Evolutionary conservation across 2,888 invertebrate genomes (phyloP), one percentile per base, ranked within the genome.

Genomic region (Cordylochernes scorpioides): DNA sequence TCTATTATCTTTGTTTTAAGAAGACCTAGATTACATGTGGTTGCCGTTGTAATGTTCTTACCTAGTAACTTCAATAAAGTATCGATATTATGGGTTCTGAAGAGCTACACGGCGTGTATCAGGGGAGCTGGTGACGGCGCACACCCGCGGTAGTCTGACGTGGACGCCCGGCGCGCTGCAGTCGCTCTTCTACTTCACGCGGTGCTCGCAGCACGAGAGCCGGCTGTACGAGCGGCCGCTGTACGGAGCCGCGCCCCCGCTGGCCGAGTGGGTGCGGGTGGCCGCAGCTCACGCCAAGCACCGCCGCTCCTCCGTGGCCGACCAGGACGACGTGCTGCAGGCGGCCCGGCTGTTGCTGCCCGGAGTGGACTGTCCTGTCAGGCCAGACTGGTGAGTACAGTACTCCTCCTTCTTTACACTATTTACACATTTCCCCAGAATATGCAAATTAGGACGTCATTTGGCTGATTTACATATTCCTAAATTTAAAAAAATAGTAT

Each of bases 201-300:
- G 78, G 26, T 82, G 82, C 53, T 77, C 78, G 1, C 80, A 74
- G 61, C 45, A 72, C 50, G 71, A 72, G 48, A 71, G 72, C 47
- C 62, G 60, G 0, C 64, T 64, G 35, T 33, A 34, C 19, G 28
- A 17, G 60, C 59, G 24, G 60, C 59, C 32, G 29, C 77, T 78
- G 1, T 80, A 77, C 43, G 71, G 77, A 8, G 78, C 78, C 1
- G 56, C 80, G 39, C 82, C 82, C 1, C 82, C 82, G 8, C 57
- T 84, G 35, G 70, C 74, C n/a, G 82, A 82, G 55, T 84, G 82
- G 82, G 57, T 78, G 40, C 60, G 82, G 9, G 77, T 74, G 1
- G 67, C 71, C 4, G 65, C 70, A 0, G 74, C 80, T 3, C 77
- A 78, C 53, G 70, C 75, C 0, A 69, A 71, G 39, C 42, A 47